Conservation (phyloP, 2,888 invertebrate genomes). For the Epirrita christyi region DNA sequence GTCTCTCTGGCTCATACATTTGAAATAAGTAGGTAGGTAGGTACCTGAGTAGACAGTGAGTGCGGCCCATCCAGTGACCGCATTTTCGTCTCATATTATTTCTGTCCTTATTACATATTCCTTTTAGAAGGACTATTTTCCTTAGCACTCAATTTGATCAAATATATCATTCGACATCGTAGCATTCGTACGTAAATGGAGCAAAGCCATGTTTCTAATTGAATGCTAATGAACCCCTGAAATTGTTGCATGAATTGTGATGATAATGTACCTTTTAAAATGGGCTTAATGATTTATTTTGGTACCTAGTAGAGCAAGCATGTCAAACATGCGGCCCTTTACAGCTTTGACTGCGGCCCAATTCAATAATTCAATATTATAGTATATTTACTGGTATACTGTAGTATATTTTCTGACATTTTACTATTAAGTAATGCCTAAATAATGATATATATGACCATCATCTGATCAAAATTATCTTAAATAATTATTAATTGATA, state of each 20-base stretch:
- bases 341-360: no score
- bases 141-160: conserved; percentile 5
- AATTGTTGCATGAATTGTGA: neutral
- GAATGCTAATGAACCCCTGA: conserved; percentile 5
- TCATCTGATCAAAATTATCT: no score
- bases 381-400: no score
- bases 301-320: no score
- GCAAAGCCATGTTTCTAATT: conserved; percentile 2
- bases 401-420: no score
- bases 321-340: no score
- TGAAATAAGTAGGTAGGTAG: conserved; percentile 11
- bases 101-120: conserved; percentile 25
- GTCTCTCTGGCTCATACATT: neutral
- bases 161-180: conserved; percentile 4
- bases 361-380: no score
- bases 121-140: conserved; percentile 23
- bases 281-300: no score
- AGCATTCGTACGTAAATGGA: neutral
- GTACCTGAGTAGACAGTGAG: conserved; percentile 2
- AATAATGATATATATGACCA: no score
- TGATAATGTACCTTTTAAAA: no score
- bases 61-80: conserved; percentile 10
- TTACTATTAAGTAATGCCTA: no score
- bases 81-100: conserved; percentile 21
- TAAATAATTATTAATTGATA: no score